phyloP scores from a whole-genome alignment of 2,888 invertebrate genomes.

The Merodon equestris region DNA sequence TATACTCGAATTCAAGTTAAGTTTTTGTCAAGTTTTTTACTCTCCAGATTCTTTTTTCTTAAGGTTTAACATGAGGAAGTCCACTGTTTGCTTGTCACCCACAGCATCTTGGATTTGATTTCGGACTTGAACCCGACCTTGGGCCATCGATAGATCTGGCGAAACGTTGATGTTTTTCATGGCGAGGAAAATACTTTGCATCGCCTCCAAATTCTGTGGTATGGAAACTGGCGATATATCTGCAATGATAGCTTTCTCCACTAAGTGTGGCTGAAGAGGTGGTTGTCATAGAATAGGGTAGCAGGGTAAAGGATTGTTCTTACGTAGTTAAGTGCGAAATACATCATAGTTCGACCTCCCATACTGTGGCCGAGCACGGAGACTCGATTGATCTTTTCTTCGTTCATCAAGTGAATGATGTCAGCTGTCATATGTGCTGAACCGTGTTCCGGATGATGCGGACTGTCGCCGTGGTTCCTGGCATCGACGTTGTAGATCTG shows the following conservation, averaged over 20 bases:
- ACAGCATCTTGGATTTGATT: slow-evolving; percentile 81
- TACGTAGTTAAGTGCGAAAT: slow-evolving; percentile 87
- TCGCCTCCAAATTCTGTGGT: slow-evolving; percentile 81
- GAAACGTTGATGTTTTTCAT: slow-evolving; percentile 83
- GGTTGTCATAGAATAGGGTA: neutral
- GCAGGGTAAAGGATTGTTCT: too few species aligned
- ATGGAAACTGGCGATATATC: slow-evolving; percentile 85
- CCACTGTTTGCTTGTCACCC: slow-evolving; percentile 82
- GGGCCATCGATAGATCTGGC: slow-evolving; percentile 83
- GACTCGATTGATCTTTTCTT: slow-evolving; percentile 83
- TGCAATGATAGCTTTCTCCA: slow-evolving; percentile 85
- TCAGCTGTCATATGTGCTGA: slow-evolving; percentile 89
- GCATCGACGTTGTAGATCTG: slow-evolving; percentile 86
- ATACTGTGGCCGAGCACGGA: slow-evolving; percentile 94
- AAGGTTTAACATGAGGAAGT: slow-evolving; percentile 93
- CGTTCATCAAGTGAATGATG: slow-evolving; percentile 83
- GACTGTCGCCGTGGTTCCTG: slow-evolving; percentile 97
- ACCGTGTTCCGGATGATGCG: slow-evolving; percentile 86
- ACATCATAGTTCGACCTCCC: slow-evolving; percentile 96
- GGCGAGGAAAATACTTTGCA: slow-evolving; percentile 83
- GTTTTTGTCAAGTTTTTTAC: slow-evolving; percentile 36
- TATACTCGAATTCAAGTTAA: neutral
- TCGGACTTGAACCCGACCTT: slow-evolving; percentile 85
- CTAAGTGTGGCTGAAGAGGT: slow-evolving; percentile 80
- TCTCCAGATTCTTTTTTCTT: slow-evolving; percentile 83